A percentile compares a stretch with the other conserved stretches of the same genome.
phyloP scores from a whole-genome alignment of 2,888 invertebrate genomes.

The Nemotelus nigrinus region DNA sequence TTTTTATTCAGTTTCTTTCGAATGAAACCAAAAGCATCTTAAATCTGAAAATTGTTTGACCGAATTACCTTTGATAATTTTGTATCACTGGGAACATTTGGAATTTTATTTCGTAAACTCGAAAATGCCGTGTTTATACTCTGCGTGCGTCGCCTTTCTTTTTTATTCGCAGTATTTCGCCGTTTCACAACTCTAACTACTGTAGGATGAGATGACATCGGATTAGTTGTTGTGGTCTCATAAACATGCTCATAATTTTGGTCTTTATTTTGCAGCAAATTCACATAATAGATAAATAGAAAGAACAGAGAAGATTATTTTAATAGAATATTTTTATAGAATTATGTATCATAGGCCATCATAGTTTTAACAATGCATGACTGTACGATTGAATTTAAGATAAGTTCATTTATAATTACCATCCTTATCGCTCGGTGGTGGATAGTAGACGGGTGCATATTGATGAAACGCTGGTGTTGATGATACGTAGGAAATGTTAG shows the following conservation, averaged over 20 bases:
- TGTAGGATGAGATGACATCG: conserved; percentile 60
- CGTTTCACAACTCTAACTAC: conserved; percentile 76
- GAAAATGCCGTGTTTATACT: conserved; percentile 96
- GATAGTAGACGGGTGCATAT: conserved; percentile 51
- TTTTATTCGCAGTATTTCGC: conserved; percentile 91
- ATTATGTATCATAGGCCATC: too few relatives aligned
- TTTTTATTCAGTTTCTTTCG: too few relatives aligned
- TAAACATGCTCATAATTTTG: conserved; percentile 57
- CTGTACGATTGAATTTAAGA: too few relatives aligned
- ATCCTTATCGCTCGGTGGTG: conserved; percentile 45
- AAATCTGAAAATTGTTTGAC: too few relatives aligned
- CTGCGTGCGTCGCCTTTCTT: conserved; percentile 89
- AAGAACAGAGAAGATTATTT: background rate
- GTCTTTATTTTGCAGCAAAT: conserved; percentile 54
- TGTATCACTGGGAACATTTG: conserved; percentile 95
- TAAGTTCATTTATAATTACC: conserved; percentile 42
- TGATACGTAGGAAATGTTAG: conserved; percentile 47
- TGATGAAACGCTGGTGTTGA: conserved; percentile 50
- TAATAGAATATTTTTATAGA: background rate
- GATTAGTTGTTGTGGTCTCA: conserved; percentile 55
- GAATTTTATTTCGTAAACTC: conserved; percentile 91
- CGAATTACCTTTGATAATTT: conserved; percentile 86
- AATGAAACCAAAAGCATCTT: too few relatives aligned
- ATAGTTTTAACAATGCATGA: too few relatives aligned
- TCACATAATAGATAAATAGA: conserved; percentile 11